Base-by-base conservation (phyloP, 1,140 invertebrate species). In the Chironomus striatipennis region DNA sequence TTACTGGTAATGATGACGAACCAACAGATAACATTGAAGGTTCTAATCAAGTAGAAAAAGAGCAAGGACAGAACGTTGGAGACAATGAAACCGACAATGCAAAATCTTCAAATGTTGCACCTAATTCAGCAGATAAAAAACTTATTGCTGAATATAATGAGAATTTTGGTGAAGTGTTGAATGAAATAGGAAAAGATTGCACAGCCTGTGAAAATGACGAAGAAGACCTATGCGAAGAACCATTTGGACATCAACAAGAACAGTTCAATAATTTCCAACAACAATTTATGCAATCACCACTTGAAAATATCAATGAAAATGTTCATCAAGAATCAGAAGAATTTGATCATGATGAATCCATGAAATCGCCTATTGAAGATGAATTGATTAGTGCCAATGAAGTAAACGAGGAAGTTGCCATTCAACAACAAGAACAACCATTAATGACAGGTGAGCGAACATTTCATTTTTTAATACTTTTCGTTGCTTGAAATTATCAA, bases 311-410 rank as follows among this genome's bases (percentile, higher is more conserved):
- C 20, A 18, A 6, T 18, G 65, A 21, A 70, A 20, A 70, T 70
- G 65, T 20, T 8, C 15, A 70, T 10, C 65, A 7, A 20, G 65
- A 18, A 70, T 18, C 18, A 10, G 65, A 70, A 18, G n/a, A 18
- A 18, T 17, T 57, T n/a, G 12, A 12, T 12, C 47, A 70, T 18
- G 65, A 70, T 17, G n/a, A 70, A 70, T 9, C 7, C 0, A 70
- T 9, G 9, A 18, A 9, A 17, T 17, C 20, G 20, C 17, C 10
- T 18, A 18, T 57, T 15, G 47, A 57, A 18, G 8, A 70, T 6
- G 65, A 70, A 70, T 20, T 7, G 20, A 20, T 70, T 70, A 21
- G 65, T 70, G 65, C 65, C 65, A 70, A 70, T 70, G 65, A 70
- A 21, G 17, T 20, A 20, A 70, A 21, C 17, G 65, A 70, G 20